These are phyloP conservation scores for Datnioides undecimradiatus DNA, from an alignment of 2,113 vertebrate genomes.

Conservation along the genomic window DNA sequence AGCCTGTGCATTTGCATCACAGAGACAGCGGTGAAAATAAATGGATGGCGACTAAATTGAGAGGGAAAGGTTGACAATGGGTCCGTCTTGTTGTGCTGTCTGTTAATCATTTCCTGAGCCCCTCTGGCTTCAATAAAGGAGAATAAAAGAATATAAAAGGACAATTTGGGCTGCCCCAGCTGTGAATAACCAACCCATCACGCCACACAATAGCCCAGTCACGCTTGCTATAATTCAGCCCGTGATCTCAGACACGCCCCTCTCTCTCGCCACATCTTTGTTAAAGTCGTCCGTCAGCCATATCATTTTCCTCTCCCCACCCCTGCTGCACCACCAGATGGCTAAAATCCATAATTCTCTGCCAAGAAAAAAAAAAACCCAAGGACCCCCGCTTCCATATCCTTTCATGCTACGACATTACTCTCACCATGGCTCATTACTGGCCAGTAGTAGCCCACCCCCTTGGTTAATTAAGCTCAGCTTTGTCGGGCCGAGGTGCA, in stretches of 20 bases:
- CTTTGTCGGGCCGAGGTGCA: conserved; percentile 88
- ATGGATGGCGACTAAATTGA: conserved; percentile 80
- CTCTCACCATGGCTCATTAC: conserved; percentile 87
- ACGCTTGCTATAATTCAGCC: conserved; percentile 87
- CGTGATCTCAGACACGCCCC: conserved; percentile 92
- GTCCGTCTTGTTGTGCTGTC: conserved; percentile 77
- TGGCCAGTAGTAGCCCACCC: conserved; percentile 83
- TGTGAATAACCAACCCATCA: conserved; percentile 87
- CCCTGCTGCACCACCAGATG: conserved; percentile 89
- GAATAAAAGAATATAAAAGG: conserved; percentile 88
- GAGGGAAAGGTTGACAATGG: conserved; percentile 78
- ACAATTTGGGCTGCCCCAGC: conserved; percentile 88
- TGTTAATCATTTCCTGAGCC: conserved; percentile 85
- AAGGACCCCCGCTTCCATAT: conserved; percentile 56
- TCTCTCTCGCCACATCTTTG: conserved; percentile 87
- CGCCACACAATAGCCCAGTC: conserved; percentile 87
- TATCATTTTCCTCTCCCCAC: conserved; percentile 69
- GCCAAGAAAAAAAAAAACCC: conserved; percentile 69
- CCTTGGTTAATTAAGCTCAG: conserved; percentile 95
- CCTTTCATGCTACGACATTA: conserved; percentile 55
- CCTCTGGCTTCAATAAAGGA: conserved; percentile 87
- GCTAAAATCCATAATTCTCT: conserved; percentile 98
- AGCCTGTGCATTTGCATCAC: conserved; percentile 68
- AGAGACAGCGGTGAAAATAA: conserved; percentile 63
- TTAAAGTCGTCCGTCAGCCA: conserved; percentile 90